A percentile compares a stretch with the other conserved stretches of the same genome.
Evolutionary conservation across 2,113 vertebrate genomes (phyloP).

Genomic region (Burhinus oedicnemus): DNA sequence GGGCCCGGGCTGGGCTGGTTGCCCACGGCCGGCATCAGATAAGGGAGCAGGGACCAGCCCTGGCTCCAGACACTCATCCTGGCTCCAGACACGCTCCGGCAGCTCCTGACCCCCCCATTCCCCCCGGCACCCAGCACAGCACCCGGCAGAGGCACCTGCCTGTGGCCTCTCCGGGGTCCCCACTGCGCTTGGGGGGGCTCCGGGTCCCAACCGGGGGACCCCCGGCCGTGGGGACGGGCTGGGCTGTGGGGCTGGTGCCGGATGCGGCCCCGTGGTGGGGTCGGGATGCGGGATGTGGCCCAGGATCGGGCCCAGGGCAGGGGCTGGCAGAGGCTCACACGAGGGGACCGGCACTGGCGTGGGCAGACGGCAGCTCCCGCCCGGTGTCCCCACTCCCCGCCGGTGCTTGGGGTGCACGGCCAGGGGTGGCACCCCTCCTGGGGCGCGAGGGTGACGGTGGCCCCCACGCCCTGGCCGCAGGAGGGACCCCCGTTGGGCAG

Average conservation of each 20-base stretch:
- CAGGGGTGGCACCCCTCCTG: neutral
- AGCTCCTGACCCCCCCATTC: neutral
- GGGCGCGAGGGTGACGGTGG: neutral
- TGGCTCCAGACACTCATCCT: neutral
- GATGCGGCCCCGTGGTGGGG: neutral
- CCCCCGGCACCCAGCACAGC: neutral
- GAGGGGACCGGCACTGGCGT: neutral
- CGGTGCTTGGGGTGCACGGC: neutral
- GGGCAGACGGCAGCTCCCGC: neutral
- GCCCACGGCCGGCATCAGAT: neutral
- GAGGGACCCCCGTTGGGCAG: too few species aligned
- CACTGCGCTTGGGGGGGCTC: neutral
- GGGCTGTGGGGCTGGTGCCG: too few species aligned
- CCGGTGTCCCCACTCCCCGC: neutral
- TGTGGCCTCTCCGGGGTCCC: neutral
- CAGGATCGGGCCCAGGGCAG: neutral
- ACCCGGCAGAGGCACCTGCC: neutral
- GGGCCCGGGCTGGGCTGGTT: neutral
- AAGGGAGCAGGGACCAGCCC: neutral
- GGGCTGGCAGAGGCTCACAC: neutral
- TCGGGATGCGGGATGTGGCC: neutral
- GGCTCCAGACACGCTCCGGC: neutral
- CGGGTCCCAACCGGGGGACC: neutral
- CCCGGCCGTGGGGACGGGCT: neutral
- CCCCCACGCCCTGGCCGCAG: accelerated